Evolutionary conservation across 2,888 invertebrate genomes (phyloP), one percentile per base, ranked within the genome.

Genomic region (Coecobrya sp.): DNA sequence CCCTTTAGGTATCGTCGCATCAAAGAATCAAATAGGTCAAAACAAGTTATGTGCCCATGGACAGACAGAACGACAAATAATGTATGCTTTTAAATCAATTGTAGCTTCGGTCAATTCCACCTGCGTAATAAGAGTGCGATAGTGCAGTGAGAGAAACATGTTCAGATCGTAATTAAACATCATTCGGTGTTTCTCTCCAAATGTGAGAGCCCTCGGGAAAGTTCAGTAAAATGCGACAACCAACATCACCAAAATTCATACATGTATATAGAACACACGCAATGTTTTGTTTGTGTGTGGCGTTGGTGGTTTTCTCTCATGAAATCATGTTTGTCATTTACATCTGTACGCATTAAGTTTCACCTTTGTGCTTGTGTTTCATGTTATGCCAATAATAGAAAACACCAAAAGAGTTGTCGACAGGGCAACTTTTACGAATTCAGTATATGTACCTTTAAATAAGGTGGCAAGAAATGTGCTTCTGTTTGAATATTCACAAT

Each of bases 281-380:
- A 59, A 59, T 19, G 27, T 59, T 81, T 30, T 36, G 55, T 81
- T 42, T 42, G 59, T 76, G 59, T 76, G 49, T 76, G 19, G 59
- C 62, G 16, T 81, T 81, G 52, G 82, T 45, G 84, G 84, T 65
- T 68, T 68, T 68, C 85, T 65, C 42, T 49, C 45, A 45, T 65
- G n/a, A 85, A 65, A 36, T 85, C 65, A 49, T 85, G 42, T 68
- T 68, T 65, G 85, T 85, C 49, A 49, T 45, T 52, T 68, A 68
- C 85, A 68, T 62, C 16, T 65, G 27, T 49, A 65, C 68, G 68
- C 85, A 68, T 62, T 52, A 81, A 62, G 42, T 84, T 68, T 85
- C 68, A 49, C 68, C 85, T 85, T 68, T 85, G 85, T 82, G 59
- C 16, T 82, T 59, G 5, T 0, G 22, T 36, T 49, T 85, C 68